Evolutionary conservation across 1,140 invertebrate species (phyloP).

Genomic region (Campodea augens): DNA sequence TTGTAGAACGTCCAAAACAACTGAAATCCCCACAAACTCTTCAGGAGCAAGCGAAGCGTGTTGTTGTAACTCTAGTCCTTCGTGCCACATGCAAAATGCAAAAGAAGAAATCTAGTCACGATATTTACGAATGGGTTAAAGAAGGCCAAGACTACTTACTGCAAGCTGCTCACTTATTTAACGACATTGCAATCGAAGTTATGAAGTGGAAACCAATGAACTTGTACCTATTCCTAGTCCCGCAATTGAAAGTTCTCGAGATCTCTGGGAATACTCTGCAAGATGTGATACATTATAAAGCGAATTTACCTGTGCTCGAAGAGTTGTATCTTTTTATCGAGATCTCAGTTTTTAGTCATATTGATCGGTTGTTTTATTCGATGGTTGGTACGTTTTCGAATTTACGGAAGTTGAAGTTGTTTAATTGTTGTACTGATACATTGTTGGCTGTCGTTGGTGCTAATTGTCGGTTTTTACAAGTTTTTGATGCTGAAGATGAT

Average conservation of each 20-base stretch:
- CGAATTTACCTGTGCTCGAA: neutral
- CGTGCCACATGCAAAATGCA: too few species aligned
- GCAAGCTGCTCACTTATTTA: neutral
- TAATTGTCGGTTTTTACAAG: neutral
- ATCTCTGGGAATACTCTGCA: neutral
- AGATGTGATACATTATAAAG: neutral
- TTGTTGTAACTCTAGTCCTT: too few species aligned
- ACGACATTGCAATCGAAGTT: neutral
- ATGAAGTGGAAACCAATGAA: neutral
- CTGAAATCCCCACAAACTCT: too few species aligned
- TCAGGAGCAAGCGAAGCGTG: too few species aligned
- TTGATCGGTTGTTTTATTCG: neutral
- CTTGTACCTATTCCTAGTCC: neutral
- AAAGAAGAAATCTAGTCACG: too few species aligned
- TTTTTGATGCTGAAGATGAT: conserved; percentile 7
- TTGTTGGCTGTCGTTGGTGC: neutral
- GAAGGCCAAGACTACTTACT: too few species aligned
- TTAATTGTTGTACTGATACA: neutral
- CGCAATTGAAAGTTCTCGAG: neutral
- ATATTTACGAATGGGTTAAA: too few species aligned
- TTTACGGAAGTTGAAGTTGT: neutral
- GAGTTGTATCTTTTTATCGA: neutral
- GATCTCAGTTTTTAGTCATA: neutral
- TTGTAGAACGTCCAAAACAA: too few species aligned
- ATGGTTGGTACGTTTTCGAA: neutral